These are phyloP conservation scores for Deroplatys truncata DNA, from an alignment of 2,888 invertebrate genomes.

Conservation along the genomic window DNA sequence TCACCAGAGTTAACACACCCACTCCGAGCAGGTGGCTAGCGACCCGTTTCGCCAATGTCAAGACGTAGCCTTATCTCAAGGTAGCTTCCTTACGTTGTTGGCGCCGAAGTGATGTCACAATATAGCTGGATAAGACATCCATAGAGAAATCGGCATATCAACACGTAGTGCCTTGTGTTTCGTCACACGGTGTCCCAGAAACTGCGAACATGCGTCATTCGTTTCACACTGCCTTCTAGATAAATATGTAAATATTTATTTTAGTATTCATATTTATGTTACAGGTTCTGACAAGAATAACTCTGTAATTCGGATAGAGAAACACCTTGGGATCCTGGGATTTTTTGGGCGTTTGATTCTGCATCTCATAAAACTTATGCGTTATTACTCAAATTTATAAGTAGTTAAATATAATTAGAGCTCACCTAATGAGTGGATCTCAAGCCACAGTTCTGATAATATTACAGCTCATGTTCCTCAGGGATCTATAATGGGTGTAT, in stretches of 20 bases:
- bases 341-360: too few species aligned
- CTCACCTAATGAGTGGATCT: too few species aligned
- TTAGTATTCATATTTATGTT: background rate
- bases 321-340: too few species aligned
- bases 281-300: background rate
- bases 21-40: background rate
- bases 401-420: too few species aligned
- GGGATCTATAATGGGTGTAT: too few species aligned
- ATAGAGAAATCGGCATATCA: background rate
- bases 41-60: background rate
- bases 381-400: too few species aligned
- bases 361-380: too few species aligned
- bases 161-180: background rate
- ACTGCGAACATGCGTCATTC: background rate
- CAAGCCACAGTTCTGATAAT: too few species aligned
- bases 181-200: background rate
- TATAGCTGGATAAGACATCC: background rate
- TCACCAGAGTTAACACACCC: background rate
- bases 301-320: too few species aligned
- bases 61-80: background rate
- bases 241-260: background rate
- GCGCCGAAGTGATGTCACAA: background rate
- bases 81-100: background rate
- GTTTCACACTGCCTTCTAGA: background rate
- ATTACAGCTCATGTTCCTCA: too few species aligned